Conservation (phyloP, 1,140 invertebrate genomes). For the Caenorhabditis brenneri region DNA sequence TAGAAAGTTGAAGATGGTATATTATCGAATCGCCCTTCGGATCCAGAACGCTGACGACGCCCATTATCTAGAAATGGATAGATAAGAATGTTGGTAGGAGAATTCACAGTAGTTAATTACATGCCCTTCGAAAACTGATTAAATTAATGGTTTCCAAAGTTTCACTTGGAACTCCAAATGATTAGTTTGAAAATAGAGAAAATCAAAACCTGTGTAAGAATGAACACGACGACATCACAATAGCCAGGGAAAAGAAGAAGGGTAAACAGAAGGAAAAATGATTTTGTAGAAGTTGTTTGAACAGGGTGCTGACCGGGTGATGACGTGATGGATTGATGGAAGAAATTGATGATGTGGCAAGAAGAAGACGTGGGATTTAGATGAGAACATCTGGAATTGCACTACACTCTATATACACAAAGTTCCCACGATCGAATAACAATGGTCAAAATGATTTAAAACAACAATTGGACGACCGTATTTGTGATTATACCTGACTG, state of each 20-base stretch:
- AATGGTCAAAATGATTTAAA: not conserved
- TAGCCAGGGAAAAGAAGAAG: not conserved
- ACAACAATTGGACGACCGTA: not conserved
- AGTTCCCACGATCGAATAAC: not conserved
- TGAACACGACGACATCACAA: conserved; percentile 16
- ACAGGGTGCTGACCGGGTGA: conserved; percentile 11
- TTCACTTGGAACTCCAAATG: not conserved
- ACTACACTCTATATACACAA: conserved; percentile 5
- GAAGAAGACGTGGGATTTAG: conserved; percentile 8
- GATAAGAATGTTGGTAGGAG: not conserved
- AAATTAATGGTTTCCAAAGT: not conserved
- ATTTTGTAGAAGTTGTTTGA: conserved; percentile 17
- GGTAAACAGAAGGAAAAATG: conserved; percentile 27
- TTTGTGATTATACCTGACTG: conserved; percentile 16
- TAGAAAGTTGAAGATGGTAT: conserved; percentile 6
- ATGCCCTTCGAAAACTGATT: not conserved
- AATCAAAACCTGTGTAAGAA: conserved; percentile 25
- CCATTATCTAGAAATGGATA: conserved; percentile 15
- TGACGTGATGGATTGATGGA: not conserved
- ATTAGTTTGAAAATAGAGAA: not conserved
- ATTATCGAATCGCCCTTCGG: conserved; percentile 23
- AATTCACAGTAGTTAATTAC: not conserved
- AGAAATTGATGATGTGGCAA: conserved; percentile 20
- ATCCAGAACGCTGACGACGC: conserved; percentile 11
- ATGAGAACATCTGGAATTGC: conserved; percentile 51